A percentile compares a stretch with the other conserved stretches of the same genome.
Conservation (phyloP, 2,888 invertebrate species). For the Caenorhabditis uteleia region DNA sequence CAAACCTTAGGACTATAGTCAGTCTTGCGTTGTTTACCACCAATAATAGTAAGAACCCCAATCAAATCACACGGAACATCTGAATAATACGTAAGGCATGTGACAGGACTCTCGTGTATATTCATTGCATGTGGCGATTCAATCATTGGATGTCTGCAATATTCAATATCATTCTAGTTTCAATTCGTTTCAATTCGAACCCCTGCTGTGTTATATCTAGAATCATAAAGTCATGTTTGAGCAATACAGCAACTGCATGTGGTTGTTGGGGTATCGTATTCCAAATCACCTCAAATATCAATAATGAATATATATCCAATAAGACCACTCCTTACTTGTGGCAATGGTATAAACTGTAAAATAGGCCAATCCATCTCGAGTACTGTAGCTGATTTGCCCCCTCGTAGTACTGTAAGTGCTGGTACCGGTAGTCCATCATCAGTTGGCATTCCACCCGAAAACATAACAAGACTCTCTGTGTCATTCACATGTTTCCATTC, state of each 20-base stretch:
- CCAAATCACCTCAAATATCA: slow-evolving; percentile 38
- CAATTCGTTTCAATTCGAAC: slow-evolving; percentile 69
- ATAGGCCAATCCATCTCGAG: slow-evolving; percentile 99
- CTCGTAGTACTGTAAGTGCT: slow-evolving; percentile 69
- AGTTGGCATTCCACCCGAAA: slow-evolving; percentile 67
- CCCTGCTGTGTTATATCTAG: slow-evolving; percentile 93
- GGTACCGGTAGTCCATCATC: slow-evolving; percentile 71
- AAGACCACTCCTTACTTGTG: no score
- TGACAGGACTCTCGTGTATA: slow-evolving; percentile 96
- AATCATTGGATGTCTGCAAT: slow-evolving; percentile 85
- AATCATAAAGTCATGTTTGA: slow-evolving; percentile 96
- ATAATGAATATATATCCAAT: no score
- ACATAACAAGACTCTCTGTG: slow-evolving; percentile 62
- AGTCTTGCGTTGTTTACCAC: slow-evolving; percentile 74
- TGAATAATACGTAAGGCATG: slow-evolving; percentile 92
- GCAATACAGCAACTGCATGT: slow-evolving; percentile 93
- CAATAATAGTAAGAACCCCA: slow-evolving; percentile 96
- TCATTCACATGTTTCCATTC: slow-evolving; percentile 63
- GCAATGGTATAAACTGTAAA: slow-evolving; percentile 90
- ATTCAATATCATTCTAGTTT: neutral
- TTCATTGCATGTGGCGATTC: slow-evolving; percentile 99
- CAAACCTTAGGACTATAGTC: slow-evolving; percentile 71
- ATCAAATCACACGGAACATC: slow-evolving; percentile 97
- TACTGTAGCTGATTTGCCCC: slow-evolving; percentile 74
- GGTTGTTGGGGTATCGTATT: slow-evolving; percentile 85